A percentile compares a stretch with the other conserved stretches of the same genome.
Evolutionary conservation across 2,888 invertebrate species (phyloP).

Genomic region (Bombyx huttoni): DNA sequence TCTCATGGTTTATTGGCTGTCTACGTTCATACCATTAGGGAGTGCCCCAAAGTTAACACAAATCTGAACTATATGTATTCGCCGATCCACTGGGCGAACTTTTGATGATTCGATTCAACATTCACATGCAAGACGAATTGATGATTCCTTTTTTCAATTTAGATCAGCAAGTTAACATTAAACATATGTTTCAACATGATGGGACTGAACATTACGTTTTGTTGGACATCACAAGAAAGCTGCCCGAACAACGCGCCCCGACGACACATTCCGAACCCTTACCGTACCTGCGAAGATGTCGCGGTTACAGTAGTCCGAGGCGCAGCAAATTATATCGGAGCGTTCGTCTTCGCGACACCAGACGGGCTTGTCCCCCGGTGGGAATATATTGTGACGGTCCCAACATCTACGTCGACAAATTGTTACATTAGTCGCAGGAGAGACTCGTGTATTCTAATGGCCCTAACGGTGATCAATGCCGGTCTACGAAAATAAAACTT

Average conservation of each 20-base stretch:
- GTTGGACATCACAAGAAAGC: conserved; percentile 58
- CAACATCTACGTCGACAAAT: conserved; percentile 74
- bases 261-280: conserved; percentile 40
- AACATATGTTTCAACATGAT: conserved; percentile 12
- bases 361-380: conserved; percentile 73
- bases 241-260: conserved; percentile 37
- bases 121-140: conserved; percentile 26
- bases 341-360: conserved; percentile 70
- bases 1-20: neutral
- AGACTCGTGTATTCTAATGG: conserved; percentile 5
- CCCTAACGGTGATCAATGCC: conserved; percentile 60
- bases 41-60: neutral
- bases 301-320: conserved; percentile 80
- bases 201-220: conserved; percentile 26
- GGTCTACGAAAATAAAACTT: conserved; percentile 51
- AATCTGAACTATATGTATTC: neutral
- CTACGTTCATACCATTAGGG: neutral
- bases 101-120: conserved; percentile 10
- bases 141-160: conserved; percentile 8
- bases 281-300: conserved; percentile 52
- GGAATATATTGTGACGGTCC: conserved; percentile 69
- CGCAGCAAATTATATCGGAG: conserved; percentile 74
- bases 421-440: conserved; percentile 30
- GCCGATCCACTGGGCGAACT: neutral
- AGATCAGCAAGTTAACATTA: conserved; percentile 14